Base-by-base conservation (phyloP, 2,888 invertebrate genomes). In the Bellardia pandia region DNA sequence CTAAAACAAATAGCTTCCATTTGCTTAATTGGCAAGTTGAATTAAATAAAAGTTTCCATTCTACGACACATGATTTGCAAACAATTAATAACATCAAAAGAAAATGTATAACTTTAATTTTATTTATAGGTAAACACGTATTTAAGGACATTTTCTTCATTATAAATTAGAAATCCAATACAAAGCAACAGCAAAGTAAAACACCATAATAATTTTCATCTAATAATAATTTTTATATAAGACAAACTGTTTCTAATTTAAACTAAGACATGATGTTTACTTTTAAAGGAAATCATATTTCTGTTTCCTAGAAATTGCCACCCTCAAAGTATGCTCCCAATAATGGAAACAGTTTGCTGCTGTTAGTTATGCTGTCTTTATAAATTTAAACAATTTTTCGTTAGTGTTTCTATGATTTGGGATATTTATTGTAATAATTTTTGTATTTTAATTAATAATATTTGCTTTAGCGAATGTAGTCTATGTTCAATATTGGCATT, bases 401-500 rank as follows among this genome's bases (percentile, higher is more conserved):
- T 33, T 33, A 58, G 8, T 9, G 4, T 3, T 23, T 58, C 42
- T 60, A 16, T 58, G 11, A 33, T 58, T 77, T 68, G 30, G 56
- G 0, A 33, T 58, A 58, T 68, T 45, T 45, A 53, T 1, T 48
- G 3, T 14, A 33, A 51, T 69, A 69, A 48, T 23, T 9, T 74
- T 66, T 58, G 23, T 33, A 42, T 51, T 68, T 74, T 68, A 75
- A 60, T 82, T 68, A 51, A n/a, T 75, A 23, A 5, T 51, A 9
- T 75, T 60, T 62, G 30, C 3, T 64, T 80, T 2, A 33, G 16
- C 23, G 11, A 53, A 64, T 40, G n/a, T 66, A 77, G 42, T 66
- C 53, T 60, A 51, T 69, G 48, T 79, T 40, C 4, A 62, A 72
- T 72, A 72, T 80, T 80, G 62, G 30, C 40, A 53, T 42, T 80